These are phyloP conservation scores for Amaurobius ferox DNA, from an alignment of 2,888 invertebrate species.

Conservation along the genomic window DNA sequence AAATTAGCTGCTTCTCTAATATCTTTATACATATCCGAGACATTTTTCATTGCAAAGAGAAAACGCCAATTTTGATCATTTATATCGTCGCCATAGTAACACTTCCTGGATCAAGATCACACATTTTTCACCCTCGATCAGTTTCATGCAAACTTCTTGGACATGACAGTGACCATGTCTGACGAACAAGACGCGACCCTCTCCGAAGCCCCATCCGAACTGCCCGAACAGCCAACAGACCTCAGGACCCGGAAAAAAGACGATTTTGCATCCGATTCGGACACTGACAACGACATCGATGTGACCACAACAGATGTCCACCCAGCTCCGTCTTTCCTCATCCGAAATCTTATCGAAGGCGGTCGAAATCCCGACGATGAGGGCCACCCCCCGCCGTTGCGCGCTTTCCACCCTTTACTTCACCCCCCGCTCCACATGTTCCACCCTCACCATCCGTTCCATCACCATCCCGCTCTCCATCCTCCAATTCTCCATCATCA, in stretches of 20 bases:
- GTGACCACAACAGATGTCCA: slow-evolving; percentile 34
- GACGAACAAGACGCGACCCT: slow-evolving; percentile 28
- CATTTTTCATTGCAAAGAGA: no score
- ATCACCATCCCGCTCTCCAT: slow-evolving; percentile 13
- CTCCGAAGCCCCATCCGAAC: slow-evolving; percentile 19
- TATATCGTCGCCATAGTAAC: no score
- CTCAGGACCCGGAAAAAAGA: slow-evolving; percentile 50
- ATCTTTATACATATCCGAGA: no score
- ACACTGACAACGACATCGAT: slow-evolving; percentile 24
- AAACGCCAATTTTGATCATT: no score
- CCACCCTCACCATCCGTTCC: slow-evolving; percentile 30
- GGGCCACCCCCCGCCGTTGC: slow-evolving; percentile 16
- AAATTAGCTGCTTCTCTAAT: no score
- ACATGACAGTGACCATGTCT: slow-evolving; percentile 71
- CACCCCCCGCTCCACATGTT: slow-evolving; percentile 46
- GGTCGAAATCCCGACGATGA: slow-evolving; percentile 12
- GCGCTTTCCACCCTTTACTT: slow-evolving; percentile 42
- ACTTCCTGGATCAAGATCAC: no score
- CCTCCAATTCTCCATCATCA: neutral
- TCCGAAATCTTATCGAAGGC: slow-evolving; percentile 59
- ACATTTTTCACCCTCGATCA: no score
- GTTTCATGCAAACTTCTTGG: slow-evolving; percentile 36
- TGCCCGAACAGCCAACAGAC: slow-evolving; percentile 55
- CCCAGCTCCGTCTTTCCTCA: slow-evolving; percentile 53
- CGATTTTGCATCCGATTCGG: neutral